phyloP scores from a whole-genome alignment of 2,113 vertebrate species.

The Seriola dumerili region DNA sequence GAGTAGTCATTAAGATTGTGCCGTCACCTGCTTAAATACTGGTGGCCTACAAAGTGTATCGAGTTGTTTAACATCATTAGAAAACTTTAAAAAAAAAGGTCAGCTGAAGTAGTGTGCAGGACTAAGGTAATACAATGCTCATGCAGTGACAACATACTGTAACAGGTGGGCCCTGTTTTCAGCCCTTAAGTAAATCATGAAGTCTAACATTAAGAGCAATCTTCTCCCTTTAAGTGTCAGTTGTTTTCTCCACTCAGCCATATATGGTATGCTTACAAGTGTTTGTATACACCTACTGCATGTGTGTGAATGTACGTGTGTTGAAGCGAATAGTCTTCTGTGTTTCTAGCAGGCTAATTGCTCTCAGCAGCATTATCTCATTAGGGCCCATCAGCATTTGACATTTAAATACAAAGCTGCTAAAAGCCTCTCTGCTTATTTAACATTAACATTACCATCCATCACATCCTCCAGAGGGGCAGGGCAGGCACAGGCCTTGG shows the following conservation, averaged over 20 bases:
- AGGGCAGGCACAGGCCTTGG: conserved; percentile 40
- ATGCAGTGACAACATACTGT: background rate
- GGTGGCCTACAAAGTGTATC: no score
- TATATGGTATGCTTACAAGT: background rate
- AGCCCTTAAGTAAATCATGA: background rate
- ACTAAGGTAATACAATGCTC: background rate
- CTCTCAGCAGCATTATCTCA: conserved; percentile 79
- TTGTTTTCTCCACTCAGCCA: conserved; percentile 18
- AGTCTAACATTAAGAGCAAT: background rate
- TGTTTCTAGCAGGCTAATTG: conserved; percentile 72
- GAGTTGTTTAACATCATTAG: background rate
- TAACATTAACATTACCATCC: conserved; percentile 77
- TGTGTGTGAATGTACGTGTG: conserved; percentile 37
- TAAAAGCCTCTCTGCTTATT: conserved; percentile 83
- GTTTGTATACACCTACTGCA: background rate
- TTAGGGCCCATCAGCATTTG: conserved; percentile 80
- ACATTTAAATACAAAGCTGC: conserved; percentile 82
- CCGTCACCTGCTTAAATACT: background rate
- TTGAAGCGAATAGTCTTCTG: conserved; percentile 56
- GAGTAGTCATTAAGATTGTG: background rate
- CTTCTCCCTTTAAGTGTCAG: conserved; percentile 34
- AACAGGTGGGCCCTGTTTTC: background rate
- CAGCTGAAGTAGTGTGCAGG: background rate
- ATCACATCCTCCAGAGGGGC: conserved; percentile 54
- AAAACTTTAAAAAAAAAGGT: background rate